Evolutionary conservation across 2,797 vertebrate genomes (phyloP), one percentile per base, ranked within the genome.

Genomic region (Streptopelia turtur): DNA sequence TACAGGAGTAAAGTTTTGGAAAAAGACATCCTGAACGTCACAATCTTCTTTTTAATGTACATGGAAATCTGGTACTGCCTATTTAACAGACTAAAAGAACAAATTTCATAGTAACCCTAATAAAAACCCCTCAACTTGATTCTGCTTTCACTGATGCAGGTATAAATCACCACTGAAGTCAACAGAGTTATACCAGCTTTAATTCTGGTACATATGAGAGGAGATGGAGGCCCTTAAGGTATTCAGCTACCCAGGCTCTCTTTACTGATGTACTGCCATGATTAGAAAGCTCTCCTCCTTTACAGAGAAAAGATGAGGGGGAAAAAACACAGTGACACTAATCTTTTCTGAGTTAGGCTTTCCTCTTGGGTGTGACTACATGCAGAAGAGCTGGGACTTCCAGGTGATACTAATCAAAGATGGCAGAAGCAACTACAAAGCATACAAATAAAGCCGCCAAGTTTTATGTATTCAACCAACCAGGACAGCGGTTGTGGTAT

Each of bases 301-400:
- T 87, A 97, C 59, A 89, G 72, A 50, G 60, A 89, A 83, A 96
- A 96, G 91, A 95, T 90, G 85, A 95, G 79, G 65, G 16, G 41
- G 61, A 41, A 81, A 95, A 92, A 85, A 93, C 91, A 79, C 95
- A 96, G 87, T 97, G 95, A 96, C 95, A 65, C 59, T 97, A 96
- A 97, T 95, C 79, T 94, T 94, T 96, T 96, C 91, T 80, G 91
- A 97, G 93, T 78, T 80, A 49, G 85, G 76, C 94, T 93, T 96
- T 92, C 81, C 87, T 96, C 94, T 90, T 95, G 95, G 94, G 93
- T 96, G 95, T 96, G 91, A 96, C 95, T 95, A 87, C 87, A 96
- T 37, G 55, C 60, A 96, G 95, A 95, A 94, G 94, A 95, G 79
- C 93, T 94, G 76, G 76, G 82, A 81, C 95, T 96, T 97, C 87